Base-by-base conservation (phyloP, 2,888 invertebrate genomes). In the Eurois occulta region DNA sequence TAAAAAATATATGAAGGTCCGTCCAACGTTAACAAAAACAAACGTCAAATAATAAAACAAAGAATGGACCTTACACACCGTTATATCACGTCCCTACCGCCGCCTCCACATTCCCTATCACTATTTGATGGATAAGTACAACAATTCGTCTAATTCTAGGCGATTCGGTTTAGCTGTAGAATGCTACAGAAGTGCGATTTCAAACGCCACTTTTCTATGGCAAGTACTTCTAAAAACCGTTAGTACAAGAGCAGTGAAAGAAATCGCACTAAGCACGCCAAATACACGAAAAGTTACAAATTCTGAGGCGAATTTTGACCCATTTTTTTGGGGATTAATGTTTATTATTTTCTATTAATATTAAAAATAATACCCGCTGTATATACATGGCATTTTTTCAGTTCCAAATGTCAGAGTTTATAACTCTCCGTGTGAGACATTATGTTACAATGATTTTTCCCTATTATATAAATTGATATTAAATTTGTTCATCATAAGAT, bases 81-180 rank as follows among this genome's bases (percentile, higher is more conserved):
- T 91, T 92, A 89, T 90, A 90, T 91, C 91, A 89, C 88, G 87
- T 88, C 84, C 88, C 89, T 90, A 87, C 91, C 84, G 41, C 83
- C 84, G 84, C 91, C 91, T 89, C 88, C 90, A 90, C 95, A 96
- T 96, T 96, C 96, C 96, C 96, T 91, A 94, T 91, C 91, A 94
- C 93, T 93, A 94, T 91, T 80, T 92, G 95, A 94, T 95, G 95
- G 94, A 94, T 96, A 96, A 96, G 96, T 96, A 96, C 95, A 94
- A 94, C 93, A 93, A 94, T 94, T 93, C 93, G 87, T 96, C 94
- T 96, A 94, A 95, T 90, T 91, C 96, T 96, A 96, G 95, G 95
- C 96, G 91, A 94, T 95, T 94, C 94, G 95, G 94, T 94, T 94
- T 87, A 92, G 93, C 93, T 82, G 87, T 71, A 85, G 78, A 73